Percentiles rank a stretch among this genome's conserved stretches.
Evolutionary conservation across 1,140 invertebrate genomes (phyloP).

Genomic region (Muscidifurax raptorellus): DNA sequence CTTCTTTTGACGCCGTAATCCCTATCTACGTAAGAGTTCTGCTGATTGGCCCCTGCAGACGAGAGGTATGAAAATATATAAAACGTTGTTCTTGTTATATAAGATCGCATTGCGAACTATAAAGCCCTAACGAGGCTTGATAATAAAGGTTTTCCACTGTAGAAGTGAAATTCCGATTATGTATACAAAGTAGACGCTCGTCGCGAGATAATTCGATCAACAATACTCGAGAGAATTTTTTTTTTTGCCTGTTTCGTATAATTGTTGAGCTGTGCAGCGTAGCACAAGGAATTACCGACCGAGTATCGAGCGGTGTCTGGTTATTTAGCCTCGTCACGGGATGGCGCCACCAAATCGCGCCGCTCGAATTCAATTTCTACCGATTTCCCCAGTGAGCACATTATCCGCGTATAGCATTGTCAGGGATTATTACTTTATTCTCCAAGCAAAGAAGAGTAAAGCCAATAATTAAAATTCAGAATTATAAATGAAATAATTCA

Average conservation of each 20-base stretch:
- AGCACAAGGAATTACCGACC: slow-evolving; percentile 48
- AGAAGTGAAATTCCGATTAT: background rate
- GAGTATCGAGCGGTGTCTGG: slow-evolving; percentile 40
- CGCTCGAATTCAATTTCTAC: slow-evolving; percentile 26
- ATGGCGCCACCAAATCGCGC: slow-evolving; percentile 66
- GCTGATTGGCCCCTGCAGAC: background rate
- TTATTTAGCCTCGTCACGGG: slow-evolving; percentile 49
- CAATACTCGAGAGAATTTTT: background rate
- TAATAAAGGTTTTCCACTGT: background rate
- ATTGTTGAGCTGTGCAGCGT: too few species aligned
- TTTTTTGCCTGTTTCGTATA: background rate
- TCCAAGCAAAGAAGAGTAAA: background rate
- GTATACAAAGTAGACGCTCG: too few species aligned
- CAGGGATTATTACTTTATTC: background rate
- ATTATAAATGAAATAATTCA: background rate
- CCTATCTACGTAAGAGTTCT: background rate
- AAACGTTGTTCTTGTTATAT: background rate
- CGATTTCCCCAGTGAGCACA: background rate
- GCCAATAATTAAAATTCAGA: slow-evolving; percentile 3
- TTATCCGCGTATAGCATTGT: background rate
- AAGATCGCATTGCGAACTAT: background rate
- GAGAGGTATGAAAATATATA: background rate
- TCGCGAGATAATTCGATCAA: background rate
- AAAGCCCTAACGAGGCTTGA: background rate
- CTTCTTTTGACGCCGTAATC: background rate